Conservation (phyloP, 2,797 vertebrate genomes). For the Bryconaethiops microstoma region DNA sequence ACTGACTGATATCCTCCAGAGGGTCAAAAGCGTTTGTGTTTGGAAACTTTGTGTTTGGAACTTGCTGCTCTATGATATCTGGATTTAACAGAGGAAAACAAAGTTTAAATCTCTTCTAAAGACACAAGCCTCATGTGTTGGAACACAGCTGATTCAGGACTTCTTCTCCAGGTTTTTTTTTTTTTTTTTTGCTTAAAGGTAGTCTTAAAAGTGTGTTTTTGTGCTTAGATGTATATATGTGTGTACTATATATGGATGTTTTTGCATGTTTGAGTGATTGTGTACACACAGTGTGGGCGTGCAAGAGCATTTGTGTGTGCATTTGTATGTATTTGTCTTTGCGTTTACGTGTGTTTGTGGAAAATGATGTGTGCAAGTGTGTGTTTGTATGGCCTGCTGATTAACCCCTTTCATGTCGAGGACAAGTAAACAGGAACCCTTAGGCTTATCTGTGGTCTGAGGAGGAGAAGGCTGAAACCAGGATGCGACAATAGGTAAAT, state of each 20-base stretch:
- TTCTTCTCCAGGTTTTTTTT: background rate
- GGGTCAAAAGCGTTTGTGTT: background rate
- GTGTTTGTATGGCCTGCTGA: slow-evolving; percentile 23
- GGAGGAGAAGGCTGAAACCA: slow-evolving; percentile 7
- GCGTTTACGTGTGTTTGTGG: background rate
- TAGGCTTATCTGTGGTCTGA: slow-evolving; percentile 43
- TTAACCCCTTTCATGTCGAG: slow-evolving; percentile 28
- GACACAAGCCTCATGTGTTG: background rate
- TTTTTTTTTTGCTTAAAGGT: slow-evolving; percentile 20
- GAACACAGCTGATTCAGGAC: background rate
- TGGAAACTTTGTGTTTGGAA: background rate
- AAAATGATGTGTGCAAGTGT: slow-evolving; percentile 1
- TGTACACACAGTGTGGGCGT: background rate
- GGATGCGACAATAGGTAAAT: slow-evolving; percentile 14
- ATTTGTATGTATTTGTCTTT: background rate
- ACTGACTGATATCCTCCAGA: background rate
- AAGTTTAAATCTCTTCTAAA: background rate
- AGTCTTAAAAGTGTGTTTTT: background rate
- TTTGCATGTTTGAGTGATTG: background rate
- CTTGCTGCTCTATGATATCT: slow-evolving; percentile 1
- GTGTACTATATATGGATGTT: background rate
- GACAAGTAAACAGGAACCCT: slow-evolving; percentile 52
- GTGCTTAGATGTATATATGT: background rate
- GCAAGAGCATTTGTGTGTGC: background rate
- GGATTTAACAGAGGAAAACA: background rate